Base-by-base conservation (phyloP, 2,797 vertebrate species). In the Pseudochirops corinnae region DNA sequence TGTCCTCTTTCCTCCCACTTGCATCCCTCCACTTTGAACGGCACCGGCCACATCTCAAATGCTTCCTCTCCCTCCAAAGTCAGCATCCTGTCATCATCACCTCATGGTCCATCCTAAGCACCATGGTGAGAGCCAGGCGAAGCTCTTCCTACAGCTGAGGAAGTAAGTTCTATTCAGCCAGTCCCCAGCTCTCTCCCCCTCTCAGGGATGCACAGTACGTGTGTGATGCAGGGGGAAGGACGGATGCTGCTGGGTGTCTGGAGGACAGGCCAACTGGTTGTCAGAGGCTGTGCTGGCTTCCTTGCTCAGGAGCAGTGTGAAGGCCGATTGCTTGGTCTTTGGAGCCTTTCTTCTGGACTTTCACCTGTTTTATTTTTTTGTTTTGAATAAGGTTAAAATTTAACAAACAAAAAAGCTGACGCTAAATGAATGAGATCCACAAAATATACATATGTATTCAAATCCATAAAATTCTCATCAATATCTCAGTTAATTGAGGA, bases 161-260 rank as follows among this genome's bases (percentile, higher is more conserved):
- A 29, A n/a, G 4, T 13, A 29, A n/a, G 4, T 13, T n/a, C 33
- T n/a, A 14, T 62, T 18, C 39, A 46, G 24, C 74, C 21, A 6
- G 0, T 31, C 60, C 12, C 31, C 12, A 14, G 4, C 1, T 5
- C n/a, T 46, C 1, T 50, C 39, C 24, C 11, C 58, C 14, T 13
- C 6, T 39, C 7, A 0, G 7, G n/a, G 6, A 18, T 9, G 67
- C 0, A 1, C 1, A 3, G 31, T 14, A 14, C 0, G 1, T 18
- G 5, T n/a, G 14, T 16, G 62, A 33, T 67, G 12, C 60, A 1
- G n/a, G 67, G 9, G 53, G 4, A 74, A 16, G 60, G 33, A 4
- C 6, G 16, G 67, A 39, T 21, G 9, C n/a, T 39, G 6, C 16
- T 39, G 67, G n/a, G 7, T 4, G 31, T 39, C 39, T 74, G 18